Evolutionary conservation across 2,888 invertebrate genomes (phyloP).

Genomic region (Platypus cylindrus): DNA sequence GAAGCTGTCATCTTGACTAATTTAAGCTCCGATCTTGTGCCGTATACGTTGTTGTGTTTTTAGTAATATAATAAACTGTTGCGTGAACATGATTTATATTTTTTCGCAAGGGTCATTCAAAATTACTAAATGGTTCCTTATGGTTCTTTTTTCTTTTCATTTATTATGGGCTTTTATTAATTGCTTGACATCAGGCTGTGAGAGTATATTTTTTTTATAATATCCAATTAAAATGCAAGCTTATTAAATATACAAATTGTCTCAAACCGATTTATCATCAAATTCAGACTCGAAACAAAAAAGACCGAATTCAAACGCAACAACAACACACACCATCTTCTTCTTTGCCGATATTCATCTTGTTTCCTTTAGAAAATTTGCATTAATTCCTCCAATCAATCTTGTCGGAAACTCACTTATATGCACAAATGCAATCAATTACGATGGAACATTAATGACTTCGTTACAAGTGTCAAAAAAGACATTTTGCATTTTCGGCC

Average conservation of each 20-base stretch:
- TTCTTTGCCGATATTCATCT: too few relatives aligned
- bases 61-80: neutral
- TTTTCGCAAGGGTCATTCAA: constrained; percentile 5
- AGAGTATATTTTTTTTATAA: too few relatives aligned
- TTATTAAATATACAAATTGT: too few relatives aligned
- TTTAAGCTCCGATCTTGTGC: constrained; percentile 1
- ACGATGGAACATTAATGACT: constrained; percentile 11
- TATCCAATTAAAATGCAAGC: too few relatives aligned
- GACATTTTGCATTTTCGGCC: constrained; percentile 11
- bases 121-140: neutral
- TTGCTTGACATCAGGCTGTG: too few relatives aligned
- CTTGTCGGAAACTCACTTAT: too few relatives aligned
- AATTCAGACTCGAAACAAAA: too few relatives aligned
- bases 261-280: too few relatives aligned
- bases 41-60: constrained; percentile 3
- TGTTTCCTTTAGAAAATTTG: too few relatives aligned
- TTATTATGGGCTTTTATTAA: neutral
- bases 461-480: constrained; percentile 8
- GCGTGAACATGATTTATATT: neutral
- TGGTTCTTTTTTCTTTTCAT: neutral
- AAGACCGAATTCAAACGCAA: too few relatives aligned
- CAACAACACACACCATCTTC: too few relatives aligned
- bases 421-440: constrained; percentile 14
- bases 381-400: too few relatives aligned
- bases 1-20: constrained; percentile 9